These are phyloP conservation scores for Xenopus borealis DNA, from an alignment of 2,113 vertebrate species.

Conservation along the genomic window DNA sequence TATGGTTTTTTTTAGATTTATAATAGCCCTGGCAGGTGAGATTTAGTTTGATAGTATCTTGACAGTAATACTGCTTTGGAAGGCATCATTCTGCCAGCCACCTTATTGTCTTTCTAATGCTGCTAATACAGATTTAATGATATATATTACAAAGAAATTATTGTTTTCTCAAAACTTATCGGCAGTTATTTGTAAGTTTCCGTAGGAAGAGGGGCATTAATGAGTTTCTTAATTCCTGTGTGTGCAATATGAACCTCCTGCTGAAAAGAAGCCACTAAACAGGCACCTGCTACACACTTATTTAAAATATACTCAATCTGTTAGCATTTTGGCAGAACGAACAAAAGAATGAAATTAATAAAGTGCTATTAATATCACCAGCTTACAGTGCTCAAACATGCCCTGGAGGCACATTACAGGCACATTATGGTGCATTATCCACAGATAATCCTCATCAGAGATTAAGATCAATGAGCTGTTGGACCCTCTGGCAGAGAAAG, in stretches of 20 bases:
- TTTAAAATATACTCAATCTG: slow-evolving; percentile 45
- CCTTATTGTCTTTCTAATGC: too few relatives aligned
- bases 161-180: too few relatives aligned
- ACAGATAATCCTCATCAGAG: slow-evolving; percentile 23
- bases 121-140: too few relatives aligned
- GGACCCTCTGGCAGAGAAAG: slow-evolving; percentile 32
- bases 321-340: slow-evolving; percentile 32
- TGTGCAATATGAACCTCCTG: slow-evolving; percentile 40
- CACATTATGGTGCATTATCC: slow-evolving; percentile 45
- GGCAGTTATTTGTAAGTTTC: not conserved
- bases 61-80: too few relatives aligned
- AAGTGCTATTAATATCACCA: slow-evolving; percentile 35
- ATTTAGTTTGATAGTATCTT: too few relatives aligned
- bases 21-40: too few relatives aligned
- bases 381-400: slow-evolving; percentile 26
- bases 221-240: slow-evolving; percentile 14
- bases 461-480: slow-evolving; percentile 33
- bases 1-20: too few relatives aligned
- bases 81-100: too few relatives aligned
- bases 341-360: slow-evolving; percentile 37
- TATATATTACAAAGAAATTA: too few relatives aligned
- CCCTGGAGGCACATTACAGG: slow-evolving; percentile 42
- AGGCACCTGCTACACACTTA: slow-evolving; percentile 37
- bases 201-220: slow-evolving; percentile 23
- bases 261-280: slow-evolving; percentile 32